These are phyloP conservation scores for Bombus vancouverensis DNA, from an alignment of 1,140 invertebrate species.

Conservation along the genomic window DNA sequence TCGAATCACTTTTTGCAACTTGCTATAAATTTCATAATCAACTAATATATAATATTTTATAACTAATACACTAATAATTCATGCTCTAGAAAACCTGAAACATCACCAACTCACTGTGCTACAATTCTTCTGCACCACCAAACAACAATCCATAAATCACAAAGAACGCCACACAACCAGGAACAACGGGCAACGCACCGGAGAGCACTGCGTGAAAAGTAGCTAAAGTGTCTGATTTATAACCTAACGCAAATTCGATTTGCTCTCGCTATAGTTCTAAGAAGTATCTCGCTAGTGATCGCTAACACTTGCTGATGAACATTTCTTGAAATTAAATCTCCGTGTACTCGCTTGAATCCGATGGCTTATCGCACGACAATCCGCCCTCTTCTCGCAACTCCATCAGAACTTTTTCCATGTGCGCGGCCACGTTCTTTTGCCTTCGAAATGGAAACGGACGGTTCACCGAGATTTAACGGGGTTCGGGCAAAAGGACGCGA, in stretches of 20 bases:
- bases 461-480: conserved; percentile 5
- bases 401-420: conserved; percentile 26
- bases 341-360: neutral
- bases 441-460: conserved; percentile 55
- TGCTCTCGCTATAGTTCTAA: neutral
- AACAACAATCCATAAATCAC: neutral
- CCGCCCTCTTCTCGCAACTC: conserved; percentile 13
- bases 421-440: neutral
- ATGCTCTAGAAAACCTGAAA: neutral
- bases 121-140: neutral
- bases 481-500: neutral
- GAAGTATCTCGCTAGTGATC: neutral
- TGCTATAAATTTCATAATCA: too few relatives aligned
- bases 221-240: neutral
- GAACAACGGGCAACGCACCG: neutral
- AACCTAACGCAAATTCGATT: conserved; percentile 1
- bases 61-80: neutral
- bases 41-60: too few relatives aligned
- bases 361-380: conserved; percentile 20
- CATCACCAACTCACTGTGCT: too few relatives aligned
- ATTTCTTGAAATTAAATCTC: conserved; percentile 22
- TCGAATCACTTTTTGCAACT: too few relatives aligned
- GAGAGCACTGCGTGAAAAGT: neutral
- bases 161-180: neutral
- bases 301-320: neutral